These are phyloP conservation scores for Elmis aenea DNA, from an alignment of 2,888 invertebrate genomes.

Conservation along the genomic window DNA sequence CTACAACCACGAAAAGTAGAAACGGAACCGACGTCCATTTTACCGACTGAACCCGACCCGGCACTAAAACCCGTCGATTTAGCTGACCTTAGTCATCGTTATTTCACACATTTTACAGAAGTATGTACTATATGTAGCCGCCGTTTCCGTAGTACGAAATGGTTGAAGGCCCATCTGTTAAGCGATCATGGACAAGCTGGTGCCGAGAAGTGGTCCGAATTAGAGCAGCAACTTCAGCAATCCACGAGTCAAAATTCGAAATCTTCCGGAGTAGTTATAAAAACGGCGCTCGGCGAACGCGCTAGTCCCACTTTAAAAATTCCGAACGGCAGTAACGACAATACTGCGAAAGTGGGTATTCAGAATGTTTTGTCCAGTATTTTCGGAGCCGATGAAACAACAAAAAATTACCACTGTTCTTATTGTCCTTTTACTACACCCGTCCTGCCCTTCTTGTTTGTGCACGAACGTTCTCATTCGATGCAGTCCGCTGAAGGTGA, in stretches of 20 bases:
- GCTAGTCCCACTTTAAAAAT: slow-evolving; percentile 55
- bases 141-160: slow-evolving; percentile 82
- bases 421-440: slow-evolving; percentile 87
- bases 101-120: slow-evolving; percentile 66
- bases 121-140: slow-evolving; percentile 82
- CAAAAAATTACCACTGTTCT: slow-evolving; percentile 83
- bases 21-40: slow-evolving; percentile 42
- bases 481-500: slow-evolving; percentile 34
- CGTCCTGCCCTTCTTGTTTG: slow-evolving; percentile 83
- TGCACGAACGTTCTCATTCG: slow-evolving; percentile 81
- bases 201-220: slow-evolving; percentile 57
- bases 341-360: slow-evolving; percentile 41
- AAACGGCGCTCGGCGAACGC: slow-evolving; percentile 32
- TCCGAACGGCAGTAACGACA: slow-evolving; percentile 47
- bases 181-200: slow-evolving; percentile 76
- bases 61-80: slow-evolving; percentile 53
- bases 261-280: slow-evolving; percentile 26
- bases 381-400: slow-evolving; percentile 51
- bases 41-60: slow-evolving; percentile 41
- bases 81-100: slow-evolving; percentile 57
- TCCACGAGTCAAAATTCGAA: slow-evolving; percentile 32
- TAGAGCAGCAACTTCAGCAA: slow-evolving; percentile 50
- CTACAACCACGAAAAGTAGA: slow-evolving; percentile 44
- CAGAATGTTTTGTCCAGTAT: slow-evolving; percentile 52
- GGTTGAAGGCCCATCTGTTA: slow-evolving; percentile 80